Conservation (phyloP, 2,113 vertebrate species). For the Melanerpes formicivorus region DNA sequence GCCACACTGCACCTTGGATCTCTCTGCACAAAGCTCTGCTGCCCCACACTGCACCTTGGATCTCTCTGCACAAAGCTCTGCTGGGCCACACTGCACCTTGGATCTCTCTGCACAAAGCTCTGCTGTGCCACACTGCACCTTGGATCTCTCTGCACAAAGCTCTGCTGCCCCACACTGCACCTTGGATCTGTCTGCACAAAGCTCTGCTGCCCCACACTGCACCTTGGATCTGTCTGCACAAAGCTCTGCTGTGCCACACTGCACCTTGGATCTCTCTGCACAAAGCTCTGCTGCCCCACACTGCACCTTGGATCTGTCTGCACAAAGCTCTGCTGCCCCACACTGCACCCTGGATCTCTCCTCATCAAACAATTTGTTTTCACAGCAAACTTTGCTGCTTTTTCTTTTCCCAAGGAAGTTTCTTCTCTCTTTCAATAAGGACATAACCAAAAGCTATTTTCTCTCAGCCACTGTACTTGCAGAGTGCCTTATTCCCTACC, state of each 20-base stretch:
- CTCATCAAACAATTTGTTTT: background rate
- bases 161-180: too few species aligned
- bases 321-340: background rate
- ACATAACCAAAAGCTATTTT: conserved; percentile 30
- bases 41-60: too few species aligned
- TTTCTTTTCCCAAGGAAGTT: background rate
- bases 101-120: too few species aligned
- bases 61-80: too few species aligned
- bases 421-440: conserved; percentile 9
- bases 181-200: too few species aligned
- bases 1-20: too few species aligned
- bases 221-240: background rate
- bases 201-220: too few species aligned
- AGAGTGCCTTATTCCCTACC: background rate
- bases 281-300: too few species aligned
- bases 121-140: too few species aligned
- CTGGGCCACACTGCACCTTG: too few species aligned
- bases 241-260: background rate
- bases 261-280: background rate
- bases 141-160: too few species aligned
- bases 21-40: too few species aligned
- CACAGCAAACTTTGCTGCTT: background rate
- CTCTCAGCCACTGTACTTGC: background rate
- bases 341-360: background rate
- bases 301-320: background rate